Evolutionary conservation across 2,797 vertebrate species (phyloP).

Genomic region (Gephyroberyx darwinii): DNA sequence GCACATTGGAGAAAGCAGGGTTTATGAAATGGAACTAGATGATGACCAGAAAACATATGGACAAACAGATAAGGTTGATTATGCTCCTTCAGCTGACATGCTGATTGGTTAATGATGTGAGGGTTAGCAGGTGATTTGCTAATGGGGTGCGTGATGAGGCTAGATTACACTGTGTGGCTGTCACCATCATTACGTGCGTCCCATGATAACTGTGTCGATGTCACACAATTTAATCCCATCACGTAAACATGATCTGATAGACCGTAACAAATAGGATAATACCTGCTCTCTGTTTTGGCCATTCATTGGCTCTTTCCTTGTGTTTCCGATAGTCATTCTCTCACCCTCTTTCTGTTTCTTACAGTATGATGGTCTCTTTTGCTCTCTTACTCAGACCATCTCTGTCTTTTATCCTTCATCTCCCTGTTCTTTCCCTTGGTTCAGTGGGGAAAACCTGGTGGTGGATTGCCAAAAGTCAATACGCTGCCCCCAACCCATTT

Average conservation of each 20-base stretch:
- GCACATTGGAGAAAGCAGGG: conserved; percentile 10
- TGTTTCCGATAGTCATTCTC: conserved; percentile 47
- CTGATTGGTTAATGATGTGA: conserved; percentile 76
- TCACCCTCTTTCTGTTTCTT: conserved; percentile 45
- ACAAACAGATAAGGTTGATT: conserved; percentile 62
- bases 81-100: conserved; percentile 54
- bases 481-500: conserved; percentile 25
- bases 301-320: conserved; percentile 25
- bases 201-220: conserved; percentile 66
- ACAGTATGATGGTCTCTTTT: conserved; percentile 31
- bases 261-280: conserved; percentile 50
- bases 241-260: conserved; percentile 56
- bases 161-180: conserved; percentile 49
- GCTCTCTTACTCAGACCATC: conserved; percentile 19
- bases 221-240: conserved; percentile 69
- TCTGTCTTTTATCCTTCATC: conserved; percentile 43
- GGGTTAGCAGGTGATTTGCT: conserved; percentile 71
- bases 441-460: conserved; percentile 43
- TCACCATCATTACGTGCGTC: conserved; percentile 55
- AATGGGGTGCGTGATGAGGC: conserved; percentile 69
- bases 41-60: conserved; percentile 52
- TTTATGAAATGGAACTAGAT: conserved; percentile 31
- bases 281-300: conserved; percentile 22
- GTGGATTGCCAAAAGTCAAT: conserved; percentile 47
- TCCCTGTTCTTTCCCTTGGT: conserved; percentile 23